A percentile compares a stretch with the other conserved stretches of the same genome.
phyloP scores from a whole-genome alignment of 2,888 invertebrate genomes.

The Balanococcus diminutus region DNA sequence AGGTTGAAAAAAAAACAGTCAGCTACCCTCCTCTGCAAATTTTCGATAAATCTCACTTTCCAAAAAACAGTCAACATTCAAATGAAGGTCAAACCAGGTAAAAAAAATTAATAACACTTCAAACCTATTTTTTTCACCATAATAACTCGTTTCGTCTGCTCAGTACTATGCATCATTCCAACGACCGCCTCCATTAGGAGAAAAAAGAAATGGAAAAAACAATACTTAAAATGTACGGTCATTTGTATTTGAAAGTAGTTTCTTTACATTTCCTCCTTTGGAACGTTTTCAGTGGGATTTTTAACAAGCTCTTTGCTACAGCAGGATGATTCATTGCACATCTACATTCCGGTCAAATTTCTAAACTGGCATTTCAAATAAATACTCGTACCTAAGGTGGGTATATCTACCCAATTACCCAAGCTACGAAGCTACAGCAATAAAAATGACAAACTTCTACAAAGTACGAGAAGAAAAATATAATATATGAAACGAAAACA shows the following conservation, averaged over 20 bases:
- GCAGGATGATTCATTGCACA: neutral
- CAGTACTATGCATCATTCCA: neutral
- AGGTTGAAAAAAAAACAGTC: no score
- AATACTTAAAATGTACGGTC: neutral
- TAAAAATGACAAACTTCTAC: neutral
- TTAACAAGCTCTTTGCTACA: neutral
- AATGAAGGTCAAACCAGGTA: neutral
- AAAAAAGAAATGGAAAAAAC: constrained; percentile 4
- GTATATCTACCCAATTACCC: neutral
- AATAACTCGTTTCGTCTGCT: neutral
- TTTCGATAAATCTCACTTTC: neutral
- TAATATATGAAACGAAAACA: constrained; percentile 5
- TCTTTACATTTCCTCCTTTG: constrained; percentile 20
- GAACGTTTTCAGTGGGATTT: constrained; percentile 23
- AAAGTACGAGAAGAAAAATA: neutral
- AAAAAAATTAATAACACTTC: neutral
- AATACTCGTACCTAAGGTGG: neutral
- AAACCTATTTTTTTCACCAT: neutral
- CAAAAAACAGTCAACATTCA: neutral
- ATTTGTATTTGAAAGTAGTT: constrained; percentile 32
- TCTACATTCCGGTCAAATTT: neutral
- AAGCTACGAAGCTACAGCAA: neutral
- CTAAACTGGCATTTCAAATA: neutral
- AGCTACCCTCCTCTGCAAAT: neutral
- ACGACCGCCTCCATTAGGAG: neutral